Base-by-base conservation (phyloP, 2,888 invertebrate species). In the Allophyes oxyacanthae region DNA sequence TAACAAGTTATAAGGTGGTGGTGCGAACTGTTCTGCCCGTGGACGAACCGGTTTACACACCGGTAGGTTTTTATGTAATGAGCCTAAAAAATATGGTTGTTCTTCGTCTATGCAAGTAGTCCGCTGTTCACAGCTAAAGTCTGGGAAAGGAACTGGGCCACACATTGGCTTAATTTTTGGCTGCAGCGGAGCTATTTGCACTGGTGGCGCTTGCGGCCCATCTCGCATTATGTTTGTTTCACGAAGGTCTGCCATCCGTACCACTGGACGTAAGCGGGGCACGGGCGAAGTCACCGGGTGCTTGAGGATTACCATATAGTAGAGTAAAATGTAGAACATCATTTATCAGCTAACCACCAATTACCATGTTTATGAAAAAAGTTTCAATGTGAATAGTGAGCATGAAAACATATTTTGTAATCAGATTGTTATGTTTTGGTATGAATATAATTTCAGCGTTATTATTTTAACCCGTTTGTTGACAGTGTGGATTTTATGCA, bases 241-340 rank as follows among this genome's bases (percentile, higher is more conserved):
- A 4, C 20, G 32, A 44, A 69, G 20, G 20, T 68, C 53, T 14
- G 63, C 44, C 48, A 68, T 49, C 30, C 28, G 48, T 30, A 25
- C 41, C 28, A 53, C 11, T 28, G 48, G 46, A 11, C 15, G 33
- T 0, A 37, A 26, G n/a, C 33, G n/a, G 1, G 49, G 45, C 32
- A 15, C 30, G 30, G 68, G 49, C 28, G 63, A 36, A 45, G 44
- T 37, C 11, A 68, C 48, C 7, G 44, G 41, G 10, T 37, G 40
- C 54, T 45, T 69, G 9, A 62, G 44, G 25, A 68, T 42, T 25
- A 52, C 44, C 0, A 61, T 53, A 9, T 30, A 45, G 33, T 37
- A 44, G 14, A 64, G 13, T 33, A 44, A 48, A 61, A 67, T 68
- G 43, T 37, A 61, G 52, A 46, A 64, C 64, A 64, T 64, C 36